Conservation (phyloP, 2,113 vertebrate genomes). For the Eurypyga helias region DNA sequence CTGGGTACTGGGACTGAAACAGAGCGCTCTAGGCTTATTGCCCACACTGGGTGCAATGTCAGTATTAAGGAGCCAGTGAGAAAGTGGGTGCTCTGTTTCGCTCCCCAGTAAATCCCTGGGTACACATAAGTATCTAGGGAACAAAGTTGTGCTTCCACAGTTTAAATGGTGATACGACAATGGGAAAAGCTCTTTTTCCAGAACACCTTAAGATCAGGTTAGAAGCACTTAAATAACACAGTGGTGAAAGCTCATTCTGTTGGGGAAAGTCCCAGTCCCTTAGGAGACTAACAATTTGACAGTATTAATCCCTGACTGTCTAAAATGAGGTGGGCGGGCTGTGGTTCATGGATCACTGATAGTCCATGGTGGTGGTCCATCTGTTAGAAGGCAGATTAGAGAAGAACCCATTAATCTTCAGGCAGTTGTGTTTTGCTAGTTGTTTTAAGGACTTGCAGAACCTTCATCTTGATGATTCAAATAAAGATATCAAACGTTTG, state of each 20-base stretch:
- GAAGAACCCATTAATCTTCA: background rate
- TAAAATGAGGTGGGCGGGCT: background rate
- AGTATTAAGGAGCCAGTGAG: background rate
- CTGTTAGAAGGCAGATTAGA: background rate
- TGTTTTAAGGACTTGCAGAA: background rate
- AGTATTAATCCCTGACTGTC: background rate
- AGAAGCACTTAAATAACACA: background rate
- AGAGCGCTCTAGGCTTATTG: background rate
- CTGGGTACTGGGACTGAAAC: background rate
- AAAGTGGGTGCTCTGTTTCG: fast-evolving
- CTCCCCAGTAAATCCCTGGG: background rate
- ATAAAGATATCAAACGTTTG: background rate
- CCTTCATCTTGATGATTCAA: background rate
- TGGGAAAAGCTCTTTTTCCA: background rate
- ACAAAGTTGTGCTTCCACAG: background rate
- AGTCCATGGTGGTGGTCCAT: background rate
- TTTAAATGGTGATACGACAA: fast-evolving
- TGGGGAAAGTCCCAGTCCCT: background rate
- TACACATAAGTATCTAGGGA: background rate
- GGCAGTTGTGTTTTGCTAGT: background rate
- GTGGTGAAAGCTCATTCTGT: background rate
- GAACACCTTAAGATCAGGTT: background rate
- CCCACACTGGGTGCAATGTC: fast-evolving
- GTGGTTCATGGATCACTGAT: background rate
- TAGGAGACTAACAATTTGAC: background rate